Evolutionary conservation across 2,797 vertebrate species (phyloP).

Genomic region (Danio choprae): DNA sequence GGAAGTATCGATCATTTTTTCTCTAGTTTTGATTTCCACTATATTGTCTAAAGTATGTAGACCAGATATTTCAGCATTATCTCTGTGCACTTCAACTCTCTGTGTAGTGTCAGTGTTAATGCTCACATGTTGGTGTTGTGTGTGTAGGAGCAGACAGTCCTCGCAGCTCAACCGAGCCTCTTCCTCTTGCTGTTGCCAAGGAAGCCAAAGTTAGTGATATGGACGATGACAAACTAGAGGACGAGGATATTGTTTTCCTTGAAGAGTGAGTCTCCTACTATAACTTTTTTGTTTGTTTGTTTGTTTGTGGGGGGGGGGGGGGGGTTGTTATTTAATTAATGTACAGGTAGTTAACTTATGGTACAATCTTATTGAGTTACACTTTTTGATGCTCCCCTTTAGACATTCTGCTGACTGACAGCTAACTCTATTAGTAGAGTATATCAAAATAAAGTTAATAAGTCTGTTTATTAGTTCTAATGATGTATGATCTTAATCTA

Average conservation of each 20-base stretch:
- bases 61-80: not conserved
- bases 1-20: no score
- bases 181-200: constrained; percentile 91
- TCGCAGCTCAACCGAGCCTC: constrained; percentile 80
- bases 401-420: no score
- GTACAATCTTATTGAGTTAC: no score
- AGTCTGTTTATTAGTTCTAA: no score
- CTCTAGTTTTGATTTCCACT: no score
- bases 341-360: no score
- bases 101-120: not conserved
- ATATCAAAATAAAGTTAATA: no score
- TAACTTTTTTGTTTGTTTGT: not conserved
- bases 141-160: constrained; percentile 83
- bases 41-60: not conserved
- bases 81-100: not conserved
- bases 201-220: constrained; percentile 95
- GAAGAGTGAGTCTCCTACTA: constrained; percentile 83
- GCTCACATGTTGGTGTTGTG: not conserved
- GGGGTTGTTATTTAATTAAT: no score
- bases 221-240: constrained; percentile 91
- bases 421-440: no score
- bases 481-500: no score
- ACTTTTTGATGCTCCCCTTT: no score
- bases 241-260: constrained; percentile 87
- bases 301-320: no score